Conservation (phyloP, 2,797 vertebrate genomes). For the Hybognathus amarus region DNA sequence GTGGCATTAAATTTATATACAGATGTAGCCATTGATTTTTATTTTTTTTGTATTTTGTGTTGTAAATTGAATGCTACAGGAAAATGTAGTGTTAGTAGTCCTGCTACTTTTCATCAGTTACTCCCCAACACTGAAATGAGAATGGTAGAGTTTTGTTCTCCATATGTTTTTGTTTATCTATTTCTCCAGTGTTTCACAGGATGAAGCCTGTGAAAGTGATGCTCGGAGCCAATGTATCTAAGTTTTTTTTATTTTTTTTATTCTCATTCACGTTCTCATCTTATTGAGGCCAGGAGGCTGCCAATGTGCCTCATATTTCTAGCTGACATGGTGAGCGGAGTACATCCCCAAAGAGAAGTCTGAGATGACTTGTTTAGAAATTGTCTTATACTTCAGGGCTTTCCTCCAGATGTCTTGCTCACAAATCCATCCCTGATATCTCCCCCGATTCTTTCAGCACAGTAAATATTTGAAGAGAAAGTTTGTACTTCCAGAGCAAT, state of each 20-base stretch:
- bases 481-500: constrained; percentile 42
- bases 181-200: not conserved
- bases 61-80: not conserved
- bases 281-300: constrained; percentile 39
- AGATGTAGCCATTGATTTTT: not conserved
- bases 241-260: not conserved
- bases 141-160: not conserved
- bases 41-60: no score
- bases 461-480: constrained; percentile 41
- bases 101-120: no score
- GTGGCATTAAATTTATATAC: not conserved
- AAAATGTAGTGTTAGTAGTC: not conserved
- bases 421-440: constrained; percentile 34
- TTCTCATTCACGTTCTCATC: constrained; percentile 12
- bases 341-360: constrained; percentile 46
- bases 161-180: not conserved
- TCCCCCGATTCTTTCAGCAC: not conserved
- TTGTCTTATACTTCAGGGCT: constrained; percentile 37
- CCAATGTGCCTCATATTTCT: constrained; percentile 42
- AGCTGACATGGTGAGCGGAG: constrained; percentile 37
- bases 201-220: not conserved
- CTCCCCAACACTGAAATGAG: not conserved
- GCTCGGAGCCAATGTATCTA: constrained; percentile 3
- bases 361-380: constrained; percentile 47
- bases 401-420: constrained; percentile 25